Evolutionary conservation across 2,888 invertebrate species (phyloP).

Genomic region (Drosophila affinis): DNA sequence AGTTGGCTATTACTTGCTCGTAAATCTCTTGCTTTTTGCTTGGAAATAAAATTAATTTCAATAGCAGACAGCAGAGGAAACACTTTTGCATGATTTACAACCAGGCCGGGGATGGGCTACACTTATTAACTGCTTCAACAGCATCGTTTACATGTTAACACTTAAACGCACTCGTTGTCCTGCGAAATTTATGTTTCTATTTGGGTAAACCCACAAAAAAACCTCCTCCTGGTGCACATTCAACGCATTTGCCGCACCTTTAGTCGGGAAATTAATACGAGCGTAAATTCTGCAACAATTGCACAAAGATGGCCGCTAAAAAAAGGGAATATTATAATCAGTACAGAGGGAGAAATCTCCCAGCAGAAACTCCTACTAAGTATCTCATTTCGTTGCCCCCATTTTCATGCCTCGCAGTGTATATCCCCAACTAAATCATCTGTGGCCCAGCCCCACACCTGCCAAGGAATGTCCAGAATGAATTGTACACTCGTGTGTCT

Average conservation of each 20-base stretch:
- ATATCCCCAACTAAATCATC: conserved; percentile 12
- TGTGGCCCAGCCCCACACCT: conserved; percentile 6
- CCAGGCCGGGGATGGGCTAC: conserved; percentile 55
- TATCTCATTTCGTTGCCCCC: neutral
- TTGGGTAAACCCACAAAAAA: conserved; percentile 30
- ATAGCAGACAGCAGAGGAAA: conserved; percentile 45
- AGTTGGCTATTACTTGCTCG: conserved; percentile 47
- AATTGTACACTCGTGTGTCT: conserved; percentile 40
- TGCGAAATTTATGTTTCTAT: conserved; percentile 69
- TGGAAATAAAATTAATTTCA: conserved; percentile 46
- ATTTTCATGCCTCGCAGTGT: neutral
- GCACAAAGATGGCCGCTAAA: conserved; percentile 67
- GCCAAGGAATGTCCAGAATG: conserved; percentile 34
- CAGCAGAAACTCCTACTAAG: neutral
- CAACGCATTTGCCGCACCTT: conserved; percentile 68
- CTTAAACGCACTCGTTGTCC: conserved; percentile 80
- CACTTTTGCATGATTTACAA: conserved; percentile 66
- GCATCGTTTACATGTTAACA: conserved; percentile 82
- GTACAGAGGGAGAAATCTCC: conserved; percentile 49
- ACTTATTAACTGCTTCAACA: conserved; percentile 75
- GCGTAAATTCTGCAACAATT: conserved; percentile 83
- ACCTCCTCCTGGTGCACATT: conserved; percentile 47
- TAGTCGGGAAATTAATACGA: conserved; percentile 66
- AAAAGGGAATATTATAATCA: conserved; percentile 38
- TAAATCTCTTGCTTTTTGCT: conserved; percentile 25